phyloP scores from a whole-genome alignment of 2,113 vertebrate species.

The Oreochromis tanganicae region DNA sequence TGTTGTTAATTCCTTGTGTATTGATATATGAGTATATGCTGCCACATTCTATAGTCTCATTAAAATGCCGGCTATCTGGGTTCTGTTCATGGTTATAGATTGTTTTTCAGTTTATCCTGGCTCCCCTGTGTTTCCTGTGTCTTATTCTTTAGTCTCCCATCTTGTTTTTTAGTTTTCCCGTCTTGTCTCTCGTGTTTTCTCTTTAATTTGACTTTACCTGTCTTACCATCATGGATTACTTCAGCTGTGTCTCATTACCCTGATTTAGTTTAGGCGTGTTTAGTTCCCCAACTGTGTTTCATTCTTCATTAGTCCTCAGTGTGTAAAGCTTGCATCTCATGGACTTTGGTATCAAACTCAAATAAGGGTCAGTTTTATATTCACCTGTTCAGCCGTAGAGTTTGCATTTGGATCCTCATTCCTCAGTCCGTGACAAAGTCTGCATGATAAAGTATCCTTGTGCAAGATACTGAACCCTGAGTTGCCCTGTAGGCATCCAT shows the following conservation, averaged over 20 bases:
- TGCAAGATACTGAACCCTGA: neutral
- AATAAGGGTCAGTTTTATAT: neutral
- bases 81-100: neutral
- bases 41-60: neutral
- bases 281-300: neutral
- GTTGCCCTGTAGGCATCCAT: fast-evolving
- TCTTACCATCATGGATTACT: neutral
- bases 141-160: neutral
- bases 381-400: neutral
- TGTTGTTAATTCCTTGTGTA: neutral
- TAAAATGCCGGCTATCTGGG: neutral
- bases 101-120: neutral
- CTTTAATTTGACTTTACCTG: neutral
- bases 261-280: neutral
- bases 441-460: neutral
- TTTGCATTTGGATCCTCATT: neutral
- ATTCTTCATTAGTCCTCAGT: neutral
- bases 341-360: neutral
- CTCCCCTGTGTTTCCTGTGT: neutral
- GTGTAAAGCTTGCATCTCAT: neutral
- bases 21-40: neutral
- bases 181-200: neutral
- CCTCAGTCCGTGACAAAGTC: neutral
- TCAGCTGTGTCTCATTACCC: neutral
- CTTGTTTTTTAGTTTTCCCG: neutral